These are phyloP conservation scores for Lontra canadensis DNA, from an alignment of 2,113 vertebrate species.

Conservation along the genomic window DNA sequence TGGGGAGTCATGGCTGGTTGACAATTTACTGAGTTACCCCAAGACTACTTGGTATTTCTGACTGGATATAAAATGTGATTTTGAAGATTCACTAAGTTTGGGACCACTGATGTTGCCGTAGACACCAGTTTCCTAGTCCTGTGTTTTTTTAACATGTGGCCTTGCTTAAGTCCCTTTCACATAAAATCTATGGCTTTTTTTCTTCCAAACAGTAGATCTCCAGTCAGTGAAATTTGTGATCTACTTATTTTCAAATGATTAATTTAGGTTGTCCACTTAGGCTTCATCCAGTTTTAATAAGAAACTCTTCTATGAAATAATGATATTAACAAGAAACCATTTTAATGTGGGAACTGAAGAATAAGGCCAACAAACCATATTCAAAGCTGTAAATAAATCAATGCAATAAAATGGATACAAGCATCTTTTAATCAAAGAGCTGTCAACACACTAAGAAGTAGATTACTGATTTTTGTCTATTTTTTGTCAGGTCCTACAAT, in stretches of 20 bases:
- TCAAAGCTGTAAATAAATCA: neutral
- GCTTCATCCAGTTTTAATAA: neutral
- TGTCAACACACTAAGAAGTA: neutral
- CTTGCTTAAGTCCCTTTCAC: neutral
- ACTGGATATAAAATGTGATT: neutral
- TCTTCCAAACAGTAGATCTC: neutral
- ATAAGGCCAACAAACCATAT: neutral
- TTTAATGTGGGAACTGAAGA: neutral
- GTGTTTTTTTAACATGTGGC: neutral
- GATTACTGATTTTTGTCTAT: neutral
- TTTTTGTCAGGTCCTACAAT: neutral
- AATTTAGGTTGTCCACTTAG: neutral
- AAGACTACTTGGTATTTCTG: neutral
- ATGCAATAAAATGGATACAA: neutral
- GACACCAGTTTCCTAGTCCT: neutral
- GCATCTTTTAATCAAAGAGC: neutral
- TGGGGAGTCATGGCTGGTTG: accelerated
- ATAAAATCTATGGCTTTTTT: neutral
- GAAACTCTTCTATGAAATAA: neutral
- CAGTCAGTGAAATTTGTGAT: neutral
- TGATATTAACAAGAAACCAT: neutral
- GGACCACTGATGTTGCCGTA: neutral
- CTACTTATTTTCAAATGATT: neutral
- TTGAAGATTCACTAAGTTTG: neutral
- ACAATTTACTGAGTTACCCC: neutral